Evolutionary conservation across 1,140 invertebrate species (phyloP), one percentile per base, ranked within the genome.

Genomic region (Caenorhabditis brenneri): DNA sequence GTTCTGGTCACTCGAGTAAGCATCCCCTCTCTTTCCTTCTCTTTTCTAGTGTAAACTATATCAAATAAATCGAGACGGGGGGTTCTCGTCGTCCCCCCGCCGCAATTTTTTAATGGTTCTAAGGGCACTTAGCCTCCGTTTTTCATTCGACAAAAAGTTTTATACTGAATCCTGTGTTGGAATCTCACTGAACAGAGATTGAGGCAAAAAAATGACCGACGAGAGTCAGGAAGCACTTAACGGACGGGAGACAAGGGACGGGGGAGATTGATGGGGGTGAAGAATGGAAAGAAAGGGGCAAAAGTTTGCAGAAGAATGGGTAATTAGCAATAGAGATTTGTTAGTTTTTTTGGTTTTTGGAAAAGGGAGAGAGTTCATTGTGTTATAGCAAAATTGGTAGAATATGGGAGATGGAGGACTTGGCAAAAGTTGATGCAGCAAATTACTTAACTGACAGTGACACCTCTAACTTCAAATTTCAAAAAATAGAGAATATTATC

Each of bases 191-290:
- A 51, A 33, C 10, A 42, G 12, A 15, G 10, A 74, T 27, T 12
- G 22, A n/a, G n/a, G 33, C 65, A 42, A 74, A 74, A 42, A 74
- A 74, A 74, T 74, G 65, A 74, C 65, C 65, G 65, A n/a, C n/a
- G n/a, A 74, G 65, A 74, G 65, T 74, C 65, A 74, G 65, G 65
- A 74, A 74, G 65, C 65, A 74, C 65, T 74, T 74, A 74, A n/a
- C 33, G 65, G 22, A 74, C 4, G 22, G 65, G 19, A 3, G 58
- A 6, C 16, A 31, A 33, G 19, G 36, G 29, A n/a, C 15, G 42
- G 65, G 24, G 0, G 22, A 74, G 65, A 74, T 74, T 74, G 65
- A 74, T 74, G 65, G 65, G 36, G 42, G n/a, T n/a, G n/a, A n/a
- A n/a, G n/a, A n/a, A n/a, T n/a, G n/a, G n/a, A n/a, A n/a, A n/a